Evolutionary conservation across 1,140 invertebrate genomes (phyloP).

Genomic region (Saccostrea cuccullata): DNA sequence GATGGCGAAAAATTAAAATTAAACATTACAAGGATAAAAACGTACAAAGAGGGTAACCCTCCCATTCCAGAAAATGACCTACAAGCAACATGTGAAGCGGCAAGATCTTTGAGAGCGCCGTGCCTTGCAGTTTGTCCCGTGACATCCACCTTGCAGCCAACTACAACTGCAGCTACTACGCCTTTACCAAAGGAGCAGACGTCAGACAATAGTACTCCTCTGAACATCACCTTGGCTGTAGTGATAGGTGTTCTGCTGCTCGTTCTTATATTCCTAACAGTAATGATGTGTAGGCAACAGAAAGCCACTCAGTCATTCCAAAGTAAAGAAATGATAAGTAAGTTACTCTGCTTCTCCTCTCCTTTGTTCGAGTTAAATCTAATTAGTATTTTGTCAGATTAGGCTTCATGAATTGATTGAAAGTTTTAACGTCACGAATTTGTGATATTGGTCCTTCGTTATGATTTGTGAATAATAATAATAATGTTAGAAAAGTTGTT

Average conservation of each 20-base stretch:
- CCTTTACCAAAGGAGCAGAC: not conserved
- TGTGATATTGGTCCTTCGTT: too few species aligned
- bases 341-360: too few species aligned
- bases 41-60: constrained; percentile 16
- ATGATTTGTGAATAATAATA: not conserved
- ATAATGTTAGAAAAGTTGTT: not conserved
- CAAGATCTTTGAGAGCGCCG: not conserved
- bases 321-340: constrained; percentile 25
- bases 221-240: constrained; percentile 37
- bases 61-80: not conserved
- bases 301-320: not conserved
- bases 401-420: too few species aligned
- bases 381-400: too few species aligned
- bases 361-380: too few species aligned
- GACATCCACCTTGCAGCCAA: not conserved
- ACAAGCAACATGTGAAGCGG: not conserved
- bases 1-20: not conserved
- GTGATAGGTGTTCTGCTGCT: constrained; percentile 41
- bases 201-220: not conserved
- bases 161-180: not conserved
- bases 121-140: constrained; percentile 19
- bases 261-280: constrained; percentile 32
- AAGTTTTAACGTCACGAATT: too few species aligned
- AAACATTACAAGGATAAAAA: constrained; percentile 15
- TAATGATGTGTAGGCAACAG: constrained; percentile 46